A percentile compares a stretch with the other conserved stretches of the same genome.
Conservation (phyloP, 2,797 vertebrate genomes). For the Syngnathus acus region DNA sequence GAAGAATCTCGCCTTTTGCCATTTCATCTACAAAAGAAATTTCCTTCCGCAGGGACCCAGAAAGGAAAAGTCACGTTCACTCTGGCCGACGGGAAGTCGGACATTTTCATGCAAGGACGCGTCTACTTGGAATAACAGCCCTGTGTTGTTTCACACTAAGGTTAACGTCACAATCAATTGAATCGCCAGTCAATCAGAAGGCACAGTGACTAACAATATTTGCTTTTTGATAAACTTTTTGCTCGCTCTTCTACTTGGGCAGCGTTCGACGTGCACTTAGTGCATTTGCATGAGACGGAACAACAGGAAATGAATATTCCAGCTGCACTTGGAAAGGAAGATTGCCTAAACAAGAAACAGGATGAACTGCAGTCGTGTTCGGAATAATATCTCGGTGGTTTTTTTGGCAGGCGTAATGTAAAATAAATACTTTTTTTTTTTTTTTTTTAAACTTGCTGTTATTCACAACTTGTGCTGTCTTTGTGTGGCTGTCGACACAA, state of each 20-base stretch:
- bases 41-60: conserved; percentile 2
- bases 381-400: not conserved
- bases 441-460: not conserved
- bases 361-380: conserved; percentile 9
- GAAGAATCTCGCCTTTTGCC: not conserved
- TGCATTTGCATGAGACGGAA: not conserved
- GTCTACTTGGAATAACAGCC: not conserved
- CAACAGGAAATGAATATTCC: conserved; percentile 9
- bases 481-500: not conserved
- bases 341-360: not conserved
- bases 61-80: conserved; percentile 5
- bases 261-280: not conserved
- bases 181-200: not conserved
- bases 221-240: not conserved
- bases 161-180: not conserved
- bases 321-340: not conserved
- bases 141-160: too few relatives aligned
- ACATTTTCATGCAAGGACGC: conserved; percentile 2
- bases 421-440: too few relatives aligned
- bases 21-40: conserved; percentile 14
- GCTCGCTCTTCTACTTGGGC: not conserved
- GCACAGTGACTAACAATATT: not conserved
- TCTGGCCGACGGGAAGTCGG: conserved; percentile 2
- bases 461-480: not conserved
- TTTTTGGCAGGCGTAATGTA: too few relatives aligned